Evolutionary conservation across 2,113 vertebrate genomes (phyloP), one percentile per base, ranked within the genome.

Genomic region (Nerophis lumbriciformis): DNA sequence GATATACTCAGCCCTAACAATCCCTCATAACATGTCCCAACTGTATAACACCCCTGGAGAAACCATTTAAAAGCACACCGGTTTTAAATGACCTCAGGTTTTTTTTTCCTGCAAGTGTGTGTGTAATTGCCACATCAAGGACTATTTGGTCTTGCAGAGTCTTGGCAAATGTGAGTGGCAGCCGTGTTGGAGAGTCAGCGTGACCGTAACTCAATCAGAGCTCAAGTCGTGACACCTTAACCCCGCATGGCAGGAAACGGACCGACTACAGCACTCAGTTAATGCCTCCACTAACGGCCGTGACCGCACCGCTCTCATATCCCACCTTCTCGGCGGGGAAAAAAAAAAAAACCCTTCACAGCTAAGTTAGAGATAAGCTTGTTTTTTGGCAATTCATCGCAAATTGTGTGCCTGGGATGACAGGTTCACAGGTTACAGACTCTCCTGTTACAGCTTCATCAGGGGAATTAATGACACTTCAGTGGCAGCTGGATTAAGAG

Each of bases 161-260:
- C 63, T 16, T 65, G 62, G 70, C 59, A 71, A 82, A 77, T 69
- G 73, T 87, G 81, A 84, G 81, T 82, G 85, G 85, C 83, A 79
- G 73, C 85, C 79, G 82, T 86, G 86, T 48, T 69, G 76, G 55
- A 59, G 85, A 75, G 81, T 68, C 79, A 71, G 78, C 65, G 76
- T 86, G 88, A 92, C 87, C 90, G 93, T 92, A 93, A 94, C 90
- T 88, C 88, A 90, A 93, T 93, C 90, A 86, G 0, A 54, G 85
- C 88, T 88, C 12, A 66, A 90, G 86, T 85, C 85, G 84, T 89
- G 88, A 91, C 89, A 91, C 80, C 15, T 78, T 91, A 92, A 90
- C 88, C 82, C 35, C 35, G 75, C 66, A 61, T 78, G 78, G 89
- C 82, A 48, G 55, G 36, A 83, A 89, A 69, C 78, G 75, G 80